A percentile compares a stretch with the other conserved stretches of the same genome.
These are phyloP conservation scores for Xiphias gladius DNA, from an alignment of 2,113 vertebrate genomes.

Conservation along the genomic window DNA sequence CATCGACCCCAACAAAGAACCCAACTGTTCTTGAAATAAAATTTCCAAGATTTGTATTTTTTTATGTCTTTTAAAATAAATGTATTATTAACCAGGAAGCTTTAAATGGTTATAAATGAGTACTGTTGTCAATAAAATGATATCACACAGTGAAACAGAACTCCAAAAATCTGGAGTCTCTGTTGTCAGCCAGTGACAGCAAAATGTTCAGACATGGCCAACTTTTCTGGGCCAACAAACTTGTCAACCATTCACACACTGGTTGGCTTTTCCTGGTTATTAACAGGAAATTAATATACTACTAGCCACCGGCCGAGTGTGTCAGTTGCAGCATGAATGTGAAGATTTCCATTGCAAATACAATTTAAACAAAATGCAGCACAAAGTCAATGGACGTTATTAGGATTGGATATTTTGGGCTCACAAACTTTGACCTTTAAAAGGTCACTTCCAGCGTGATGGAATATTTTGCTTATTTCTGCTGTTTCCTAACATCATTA, in stretches of 20 bases:
- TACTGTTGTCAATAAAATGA: constrained; percentile 22
- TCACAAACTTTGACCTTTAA: constrained; percentile 55
- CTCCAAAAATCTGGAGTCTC: constrained; percentile 23
- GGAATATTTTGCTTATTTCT: constrained; percentile 19
- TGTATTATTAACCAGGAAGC: not conserved
- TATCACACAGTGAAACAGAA: constrained; percentile 23
- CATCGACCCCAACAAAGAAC: no score
- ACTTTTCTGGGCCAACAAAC: constrained; percentile 1
- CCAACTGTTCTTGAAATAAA: not conserved
- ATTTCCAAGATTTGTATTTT: not conserved
- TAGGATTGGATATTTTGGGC: constrained; percentile 27
- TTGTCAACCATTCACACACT: constrained; percentile 22
- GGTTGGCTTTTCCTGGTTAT: constrained; percentile 15
- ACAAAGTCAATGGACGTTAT: constrained; percentile 34
- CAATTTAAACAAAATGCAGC: constrained; percentile 49
- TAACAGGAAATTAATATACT: constrained; percentile 17
- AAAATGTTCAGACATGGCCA: constrained; percentile 14
- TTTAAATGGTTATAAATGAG: not conserved
- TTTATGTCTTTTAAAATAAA: not conserved
- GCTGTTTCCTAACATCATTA: constrained; percentile 23
- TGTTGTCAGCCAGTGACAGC: not conserved
- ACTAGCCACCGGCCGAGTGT: not conserved
- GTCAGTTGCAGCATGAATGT: constrained; percentile 27
- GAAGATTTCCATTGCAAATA: constrained; percentile 13
- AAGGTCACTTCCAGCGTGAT: constrained; percentile 41